These are phyloP conservation scores for Oryctes rhinoceros DNA, from an alignment of 1,140 invertebrate species.

Conservation along the genomic window DNA sequence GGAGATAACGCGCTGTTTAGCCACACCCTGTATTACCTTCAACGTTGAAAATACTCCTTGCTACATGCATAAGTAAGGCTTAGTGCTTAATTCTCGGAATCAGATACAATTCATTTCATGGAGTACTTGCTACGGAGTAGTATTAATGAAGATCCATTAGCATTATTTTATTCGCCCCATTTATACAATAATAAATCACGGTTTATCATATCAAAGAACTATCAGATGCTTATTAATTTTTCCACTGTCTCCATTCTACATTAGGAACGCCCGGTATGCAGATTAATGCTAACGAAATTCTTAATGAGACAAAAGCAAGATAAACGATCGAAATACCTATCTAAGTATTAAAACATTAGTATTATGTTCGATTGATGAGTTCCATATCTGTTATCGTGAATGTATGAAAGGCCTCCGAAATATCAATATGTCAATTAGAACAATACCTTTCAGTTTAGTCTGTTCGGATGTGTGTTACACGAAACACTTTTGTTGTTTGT, in stretches of 20 bases:
- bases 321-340: conserved; percentile 28
- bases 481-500: conserved; percentile 13
- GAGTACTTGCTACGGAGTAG: neutral
- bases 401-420: neutral
- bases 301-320: conserved; percentile 33
- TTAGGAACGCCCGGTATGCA: conserved; percentile 20
- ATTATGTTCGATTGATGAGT: conserved; percentile 32
- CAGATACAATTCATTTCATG: neutral
- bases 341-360: conserved; percentile 29
- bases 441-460: conserved; percentile 14
- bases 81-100: neutral
- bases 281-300: conserved; percentile 16
- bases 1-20: no score
- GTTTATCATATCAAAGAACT: conserved; percentile 22
- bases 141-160: conserved; percentile 19
- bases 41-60: no score
- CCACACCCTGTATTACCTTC: no score
- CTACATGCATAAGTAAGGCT: no score
- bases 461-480: neutral
- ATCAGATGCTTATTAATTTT: conserved; percentile 22
- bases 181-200: conserved; percentile 23
- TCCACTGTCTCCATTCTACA: neutral
- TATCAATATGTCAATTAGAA: conserved; percentile 33
- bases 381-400: conserved; percentile 34
- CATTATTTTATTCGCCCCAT: neutral